Evolutionary conservation across 1,140 invertebrate genomes (phyloP), one percentile per base, ranked within the genome.

Genomic region (Tetraneura akinire): DNA sequence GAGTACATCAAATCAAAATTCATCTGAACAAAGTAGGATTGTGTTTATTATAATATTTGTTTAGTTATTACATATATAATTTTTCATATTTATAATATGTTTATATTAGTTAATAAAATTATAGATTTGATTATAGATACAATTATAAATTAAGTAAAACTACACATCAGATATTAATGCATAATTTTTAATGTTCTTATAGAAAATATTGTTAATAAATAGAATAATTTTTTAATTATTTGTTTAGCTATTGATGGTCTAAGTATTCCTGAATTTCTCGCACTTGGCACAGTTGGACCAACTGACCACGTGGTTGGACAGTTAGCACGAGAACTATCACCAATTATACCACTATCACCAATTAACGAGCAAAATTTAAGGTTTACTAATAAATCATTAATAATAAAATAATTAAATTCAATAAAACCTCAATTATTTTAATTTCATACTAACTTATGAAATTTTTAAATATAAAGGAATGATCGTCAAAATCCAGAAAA

Each of bases 361-460:
- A 45, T 53, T 45, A 26, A 53, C 51, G 78, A 68, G 21, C 78
- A 66, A 49, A 37, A 68, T 80, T 51, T 9, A 66, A 68, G 78
- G 78, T 80, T 29, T 47, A 14, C 18, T 6, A n/a, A n/a, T n/a
- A n/a, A n/a, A n/a, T n/a, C n/a, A n/a, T n/a, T 4, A 29, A 37
- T 37, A 37, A 37, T 37, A 4, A 37, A n/a, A 37, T 37, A 37
- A 21, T 14, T 45, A 16, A 74, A 74, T 74, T 23, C 18, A 9
- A 8, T 37, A 37, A 37, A 37, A 37, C 0, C 11, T 68, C 11
- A 57, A 29, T 37, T 21, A 29, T 73, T n/a, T 32, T 10, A 47
- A 26, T 29, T 70, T 66, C 16, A 29, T 71, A 26, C 21, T 47
- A 68, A 26, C 16, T 68, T 68, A 23, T 57, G 6, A 1, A 11